A percentile compares a stretch with the other conserved stretches of the same genome.
phyloP scores from a whole-genome alignment of 92 coral and sea anemone species.

The Paramuricea clavata region DNA sequence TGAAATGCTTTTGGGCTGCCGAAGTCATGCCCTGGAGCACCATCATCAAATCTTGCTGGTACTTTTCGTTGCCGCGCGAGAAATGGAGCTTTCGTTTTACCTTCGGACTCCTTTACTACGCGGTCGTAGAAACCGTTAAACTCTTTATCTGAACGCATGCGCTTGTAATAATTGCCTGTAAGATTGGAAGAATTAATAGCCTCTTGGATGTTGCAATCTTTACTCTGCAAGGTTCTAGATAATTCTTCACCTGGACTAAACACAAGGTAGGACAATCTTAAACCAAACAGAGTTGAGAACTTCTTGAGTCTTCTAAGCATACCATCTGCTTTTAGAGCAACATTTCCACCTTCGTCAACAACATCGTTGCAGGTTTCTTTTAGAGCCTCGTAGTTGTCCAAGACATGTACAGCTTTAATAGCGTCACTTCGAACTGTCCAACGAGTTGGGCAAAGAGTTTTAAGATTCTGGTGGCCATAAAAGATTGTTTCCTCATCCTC shows the following conservation, averaged over 20 bases:
- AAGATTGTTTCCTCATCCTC: not conserved
- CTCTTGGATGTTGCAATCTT: constrained; percentile 58
- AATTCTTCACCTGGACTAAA: constrained; percentile 23
- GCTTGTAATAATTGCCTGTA: constrained; percentile 12
- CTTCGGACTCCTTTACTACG: constrained; percentile 9
- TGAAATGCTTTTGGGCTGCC: constrained; percentile 55
- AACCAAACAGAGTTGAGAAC: constrained; percentile 25
- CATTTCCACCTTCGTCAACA: constrained; percentile 27
- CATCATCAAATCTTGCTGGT: constrained; percentile 60
- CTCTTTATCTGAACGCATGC: constrained; percentile 39
- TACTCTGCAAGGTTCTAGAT: constrained; percentile 48
- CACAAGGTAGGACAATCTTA: constrained; percentile 29
- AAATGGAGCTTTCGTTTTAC: constrained; percentile 44
- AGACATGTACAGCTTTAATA: constrained; percentile 21
- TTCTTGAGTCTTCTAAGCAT: constrained; percentile 1
- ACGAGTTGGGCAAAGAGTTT: too few relatives aligned
- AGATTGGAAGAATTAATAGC: constrained; percentile 51
- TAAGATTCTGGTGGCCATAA: too few relatives aligned
- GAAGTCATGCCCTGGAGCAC: constrained; percentile 50
- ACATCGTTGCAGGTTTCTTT: constrained; percentile 33
- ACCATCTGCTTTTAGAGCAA: constrained; percentile 22
- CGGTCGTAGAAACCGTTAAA: constrained; percentile 17
- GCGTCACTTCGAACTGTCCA: constrained; percentile 27
- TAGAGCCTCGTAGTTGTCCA: constrained; percentile 32
- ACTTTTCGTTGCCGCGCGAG: constrained; percentile 54